These are phyloP conservation scores for Sylvilagus floridanus DNA, from an alignment of 2,797 vertebrate species.

Conservation along the genomic window DNA sequence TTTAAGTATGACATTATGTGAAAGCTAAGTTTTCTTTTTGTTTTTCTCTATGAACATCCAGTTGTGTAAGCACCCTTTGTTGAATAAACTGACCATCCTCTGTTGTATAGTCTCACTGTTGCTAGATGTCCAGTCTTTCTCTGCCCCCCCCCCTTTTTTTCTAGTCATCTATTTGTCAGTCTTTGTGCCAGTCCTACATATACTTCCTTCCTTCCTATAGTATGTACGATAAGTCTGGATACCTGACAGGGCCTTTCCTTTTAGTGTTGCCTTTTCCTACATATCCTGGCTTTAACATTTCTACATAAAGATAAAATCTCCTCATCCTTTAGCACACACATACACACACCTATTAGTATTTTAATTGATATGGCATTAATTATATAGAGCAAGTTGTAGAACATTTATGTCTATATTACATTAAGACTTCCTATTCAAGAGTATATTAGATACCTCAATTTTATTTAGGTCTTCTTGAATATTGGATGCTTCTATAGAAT, in stretches of 20 bases:
- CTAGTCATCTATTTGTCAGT: not conserved
- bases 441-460: not conserved
- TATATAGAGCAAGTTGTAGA: not conserved
- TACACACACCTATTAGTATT: not conserved
- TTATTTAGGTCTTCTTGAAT: not conserved
- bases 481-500: not conserved
- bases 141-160: not conserved
- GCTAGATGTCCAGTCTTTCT: not conserved
- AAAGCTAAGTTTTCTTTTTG: not conserved
- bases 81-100: not conserved
- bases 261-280: not conserved
- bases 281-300: not conserved
- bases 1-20: not conserved
- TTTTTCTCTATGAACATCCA: not conserved
- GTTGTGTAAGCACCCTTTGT: not conserved
- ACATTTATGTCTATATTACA: not conserved
- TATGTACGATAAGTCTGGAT: not conserved
- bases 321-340: not conserved
- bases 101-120: not conserved
- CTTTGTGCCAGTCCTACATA: not conserved
- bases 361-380: not conserved
- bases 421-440: not conserved
- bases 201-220: slow-evolving; percentile 6
- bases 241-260: not conserved
- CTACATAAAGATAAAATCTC: not conserved